These are phyloP conservation scores for Monopis laevigella DNA, from an alignment of 2,888 invertebrate species.

Conservation along the genomic window DNA sequence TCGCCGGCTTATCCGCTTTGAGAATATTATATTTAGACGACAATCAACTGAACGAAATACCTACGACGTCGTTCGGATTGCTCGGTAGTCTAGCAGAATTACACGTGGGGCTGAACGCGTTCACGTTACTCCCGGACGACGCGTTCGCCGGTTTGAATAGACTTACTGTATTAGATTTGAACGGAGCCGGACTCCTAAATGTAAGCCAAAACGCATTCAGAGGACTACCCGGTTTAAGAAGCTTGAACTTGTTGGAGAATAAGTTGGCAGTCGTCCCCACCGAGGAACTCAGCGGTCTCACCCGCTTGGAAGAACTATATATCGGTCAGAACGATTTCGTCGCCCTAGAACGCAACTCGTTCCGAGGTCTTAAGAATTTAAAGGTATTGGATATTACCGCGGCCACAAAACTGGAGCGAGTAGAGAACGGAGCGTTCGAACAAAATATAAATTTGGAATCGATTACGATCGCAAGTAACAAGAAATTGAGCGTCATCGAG, in stretches of 20 bases:
- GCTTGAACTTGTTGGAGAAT: slow-evolving; percentile 83
- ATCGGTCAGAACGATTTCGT: slow-evolving; percentile 86
- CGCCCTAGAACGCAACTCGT: slow-evolving; percentile 75
- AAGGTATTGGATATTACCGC: slow-evolving; percentile 82
- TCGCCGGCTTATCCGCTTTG: slow-evolving; percentile 78
- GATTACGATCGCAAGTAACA: slow-evolving; percentile 79
- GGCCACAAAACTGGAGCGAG: slow-evolving; percentile 74
- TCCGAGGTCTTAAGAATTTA: slow-evolving; percentile 80
- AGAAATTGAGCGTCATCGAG: slow-evolving; percentile 75
- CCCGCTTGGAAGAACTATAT: slow-evolving; percentile 80
- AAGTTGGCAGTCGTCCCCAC: slow-evolving; percentile 80
- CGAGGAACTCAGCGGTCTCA: slow-evolving; percentile 73
- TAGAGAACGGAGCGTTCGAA: slow-evolving; percentile 81
- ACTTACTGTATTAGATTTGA: slow-evolving; percentile 79
- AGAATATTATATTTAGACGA: slow-evolving; percentile 85
- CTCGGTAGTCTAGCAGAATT: slow-evolving; percentile 84
- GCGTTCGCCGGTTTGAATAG: slow-evolving; percentile 81
- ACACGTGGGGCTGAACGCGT: slow-evolving; percentile 85
- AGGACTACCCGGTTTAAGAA: slow-evolving; percentile 79
- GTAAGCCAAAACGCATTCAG: slow-evolving; percentile 80
- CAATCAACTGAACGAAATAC: slow-evolving; percentile 81
- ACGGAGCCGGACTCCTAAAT: slow-evolving; percentile 82
- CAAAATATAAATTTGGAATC: slow-evolving; percentile 85
- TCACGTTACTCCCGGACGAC: slow-evolving; percentile 78
- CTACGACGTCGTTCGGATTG: slow-evolving; percentile 76